Conservation (phyloP, 2,797 vertebrate species). For the Kryptolebias ocellatus region DNA sequence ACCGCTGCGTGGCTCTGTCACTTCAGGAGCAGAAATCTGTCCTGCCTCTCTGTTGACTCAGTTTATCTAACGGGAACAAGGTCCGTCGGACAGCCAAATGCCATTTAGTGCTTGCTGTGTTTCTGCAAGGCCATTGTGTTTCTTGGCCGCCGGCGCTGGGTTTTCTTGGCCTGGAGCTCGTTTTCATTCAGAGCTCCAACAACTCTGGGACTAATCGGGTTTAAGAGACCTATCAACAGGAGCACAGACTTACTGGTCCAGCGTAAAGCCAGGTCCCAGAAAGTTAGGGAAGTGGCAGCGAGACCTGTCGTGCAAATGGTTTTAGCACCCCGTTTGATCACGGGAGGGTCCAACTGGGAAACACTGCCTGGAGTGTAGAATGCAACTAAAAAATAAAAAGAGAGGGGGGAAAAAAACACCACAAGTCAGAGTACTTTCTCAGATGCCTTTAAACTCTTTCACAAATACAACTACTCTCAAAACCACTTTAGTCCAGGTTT, state of each 20-base stretch:
- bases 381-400: not conserved
- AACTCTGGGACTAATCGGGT: slow-evolving; percentile 69
- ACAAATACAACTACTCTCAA: too few relatives aligned
- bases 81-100: slow-evolving; percentile 45
- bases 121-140: slow-evolving; percentile 40
- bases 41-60: slow-evolving; percentile 43
- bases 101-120: slow-evolving; percentile 53
- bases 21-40: slow-evolving; percentile 52
- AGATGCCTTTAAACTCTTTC: not conserved
- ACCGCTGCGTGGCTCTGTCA: slow-evolving; percentile 23
- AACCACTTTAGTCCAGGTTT: too few relatives aligned
- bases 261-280: slow-evolving; percentile 49
- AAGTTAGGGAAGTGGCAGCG: slow-evolving; percentile 42
- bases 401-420: too few relatives aligned
- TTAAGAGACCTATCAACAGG: slow-evolving; percentile 75
- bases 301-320: slow-evolving; percentile 32
- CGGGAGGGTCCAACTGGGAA: slow-evolving; percentile 2
- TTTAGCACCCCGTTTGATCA: slow-evolving; percentile 39
- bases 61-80: slow-evolving; percentile 62
- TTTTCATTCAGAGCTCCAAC: slow-evolving; percentile 63
- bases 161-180: slow-evolving; percentile 63
- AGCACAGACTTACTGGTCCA: slow-evolving; percentile 54
- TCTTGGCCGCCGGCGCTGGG: slow-evolving; percentile 44
- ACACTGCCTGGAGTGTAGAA: not conserved
- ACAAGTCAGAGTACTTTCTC: too few relatives aligned